Conservation (phyloP, 2,797 vertebrate genomes). For the Erethizon dorsatum region DNA sequence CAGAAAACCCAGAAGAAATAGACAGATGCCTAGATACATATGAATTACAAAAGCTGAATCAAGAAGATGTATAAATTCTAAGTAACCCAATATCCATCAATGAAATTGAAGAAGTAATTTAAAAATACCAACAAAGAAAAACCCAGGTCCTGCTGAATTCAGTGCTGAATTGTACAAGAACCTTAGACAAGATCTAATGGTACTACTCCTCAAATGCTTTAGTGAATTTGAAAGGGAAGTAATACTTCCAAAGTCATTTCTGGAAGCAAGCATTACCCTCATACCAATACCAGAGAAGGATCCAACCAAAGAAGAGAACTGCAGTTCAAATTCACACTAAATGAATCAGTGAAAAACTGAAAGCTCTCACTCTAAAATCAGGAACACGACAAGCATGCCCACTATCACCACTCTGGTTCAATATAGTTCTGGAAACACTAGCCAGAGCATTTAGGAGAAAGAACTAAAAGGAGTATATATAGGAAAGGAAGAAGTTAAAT, state of each 20-base stretch:
- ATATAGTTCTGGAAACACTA: background rate
- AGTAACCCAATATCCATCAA: background rate
- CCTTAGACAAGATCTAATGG: background rate
- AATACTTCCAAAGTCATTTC: background rate
- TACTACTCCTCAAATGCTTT: background rate
- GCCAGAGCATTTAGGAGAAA: background rate
- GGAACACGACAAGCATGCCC: background rate
- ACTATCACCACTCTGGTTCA: background rate
- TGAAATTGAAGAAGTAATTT: background rate
- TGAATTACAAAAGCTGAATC: background rate
- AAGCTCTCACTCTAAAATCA: background rate
- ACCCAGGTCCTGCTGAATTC: background rate
- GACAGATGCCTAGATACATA: background rate
- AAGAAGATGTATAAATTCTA: background rate
- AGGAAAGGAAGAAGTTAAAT: background rate
- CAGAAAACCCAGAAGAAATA: background rate
- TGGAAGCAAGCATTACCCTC: background rate
- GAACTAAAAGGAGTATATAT: background rate
- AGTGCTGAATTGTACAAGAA: background rate
- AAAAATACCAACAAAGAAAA: background rate
- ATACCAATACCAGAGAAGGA: background rate
- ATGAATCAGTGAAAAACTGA: background rate
- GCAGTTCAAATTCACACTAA: background rate
- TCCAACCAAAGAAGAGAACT: background rate
- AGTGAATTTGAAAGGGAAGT: background rate